A percentile compares a stretch with the other conserved stretches of the same genome.
phyloP scores from a whole-genome alignment of 1,140 invertebrate species.

The Drosophila watanabei region DNA sequence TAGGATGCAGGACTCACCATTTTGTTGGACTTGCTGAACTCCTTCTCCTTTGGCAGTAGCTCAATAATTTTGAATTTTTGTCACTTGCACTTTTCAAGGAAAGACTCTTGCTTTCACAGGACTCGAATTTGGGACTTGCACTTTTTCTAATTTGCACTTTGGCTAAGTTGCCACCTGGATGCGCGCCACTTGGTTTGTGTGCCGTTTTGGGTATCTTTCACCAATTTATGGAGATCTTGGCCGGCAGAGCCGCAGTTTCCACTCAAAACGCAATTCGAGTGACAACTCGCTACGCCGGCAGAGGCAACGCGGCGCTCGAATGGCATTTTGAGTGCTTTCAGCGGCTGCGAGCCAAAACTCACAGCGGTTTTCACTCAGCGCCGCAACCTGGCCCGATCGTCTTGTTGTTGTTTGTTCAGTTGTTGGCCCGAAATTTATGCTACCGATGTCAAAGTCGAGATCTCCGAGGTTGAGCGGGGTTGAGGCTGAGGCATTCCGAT shows the following conservation, averaged over 20 bases:
- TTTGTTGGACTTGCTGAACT: slow-evolving; percentile 12
- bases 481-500: slow-evolving; percentile 31
- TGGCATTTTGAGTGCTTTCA: slow-evolving; percentile 69
- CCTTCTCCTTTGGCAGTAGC: not conserved
- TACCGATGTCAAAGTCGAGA: slow-evolving; percentile 37
- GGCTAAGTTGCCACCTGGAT: slow-evolving; percentile 55
- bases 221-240: slow-evolving; percentile 80
- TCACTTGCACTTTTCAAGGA: slow-evolving; percentile 32
- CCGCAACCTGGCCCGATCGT: slow-evolving; percentile 6
- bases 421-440: slow-evolving; percentile 63
- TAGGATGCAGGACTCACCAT: slow-evolving; percentile 51
- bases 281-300: slow-evolving; percentile 31
- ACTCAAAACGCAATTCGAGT: slow-evolving; percentile 82
- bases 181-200: slow-evolving; percentile 69
- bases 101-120: slow-evolving; percentile 26
- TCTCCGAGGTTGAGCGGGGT: slow-evolving; percentile 34
- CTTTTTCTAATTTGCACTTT: slow-evolving; percentile 21
- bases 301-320: slow-evolving; percentile 57
- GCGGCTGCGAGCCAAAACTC: slow-evolving; percentile 24
- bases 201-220: slow-evolving; percentile 77
- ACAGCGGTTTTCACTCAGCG: slow-evolving; percentile 12
- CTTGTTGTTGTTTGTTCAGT: slow-evolving; percentile 60
- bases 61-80: slow-evolving; percentile 20
- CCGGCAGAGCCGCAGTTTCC: slow-evolving; percentile 64
- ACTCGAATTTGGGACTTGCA: slow-evolving; percentile 35